A percentile compares a stretch with the other conserved stretches of the same genome.
These are phyloP conservation scores for Gila orcuttii DNA, from an alignment of 2,113 vertebrate genomes.

Conservation along the genomic window DNA sequence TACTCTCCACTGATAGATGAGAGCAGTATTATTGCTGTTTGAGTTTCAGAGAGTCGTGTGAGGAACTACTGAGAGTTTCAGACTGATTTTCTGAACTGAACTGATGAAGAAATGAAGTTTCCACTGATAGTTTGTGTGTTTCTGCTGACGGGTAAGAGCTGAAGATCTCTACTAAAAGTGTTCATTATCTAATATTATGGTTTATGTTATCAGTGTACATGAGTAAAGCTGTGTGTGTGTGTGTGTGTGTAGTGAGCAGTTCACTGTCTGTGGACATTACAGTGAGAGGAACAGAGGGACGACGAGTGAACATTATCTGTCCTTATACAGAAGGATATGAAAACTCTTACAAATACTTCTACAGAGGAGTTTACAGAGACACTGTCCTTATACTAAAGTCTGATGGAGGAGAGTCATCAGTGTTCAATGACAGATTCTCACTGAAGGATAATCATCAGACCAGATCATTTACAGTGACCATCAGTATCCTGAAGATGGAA, in stretches of 20 bases:
- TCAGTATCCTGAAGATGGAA: not conserved
- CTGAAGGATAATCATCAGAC: not conserved
- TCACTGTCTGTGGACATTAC: not conserved
- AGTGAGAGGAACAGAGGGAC: not conserved
- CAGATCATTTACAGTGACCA: slow-evolving; percentile 9
- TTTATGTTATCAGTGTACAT: too few relatives aligned
- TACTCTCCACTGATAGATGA: too few relatives aligned
- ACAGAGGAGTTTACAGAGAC: not conserved
- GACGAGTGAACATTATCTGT: not conserved
- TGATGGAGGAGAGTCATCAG: not conserved
- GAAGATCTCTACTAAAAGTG: too few relatives aligned
- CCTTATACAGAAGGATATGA: not conserved
- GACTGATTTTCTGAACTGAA: too few relatives aligned
- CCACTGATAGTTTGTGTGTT: too few relatives aligned
- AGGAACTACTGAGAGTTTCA: too few relatives aligned
- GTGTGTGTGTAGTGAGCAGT: not conserved
- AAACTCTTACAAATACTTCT: slow-evolving; percentile 27
- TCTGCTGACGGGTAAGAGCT: too few relatives aligned
- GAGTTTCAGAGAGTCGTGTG: too few relatives aligned
- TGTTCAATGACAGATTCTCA: not conserved
- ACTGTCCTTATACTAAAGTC: not conserved
- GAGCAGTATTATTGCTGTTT: too few relatives aligned
- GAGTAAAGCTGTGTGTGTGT: too few relatives aligned
- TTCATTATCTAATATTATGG: too few relatives aligned
- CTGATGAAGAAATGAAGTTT: too few relatives aligned